These are phyloP conservation scores for Polypedilum pembai DNA, from an alignment of 1,140 invertebrate species.

Conservation along the genomic window DNA sequence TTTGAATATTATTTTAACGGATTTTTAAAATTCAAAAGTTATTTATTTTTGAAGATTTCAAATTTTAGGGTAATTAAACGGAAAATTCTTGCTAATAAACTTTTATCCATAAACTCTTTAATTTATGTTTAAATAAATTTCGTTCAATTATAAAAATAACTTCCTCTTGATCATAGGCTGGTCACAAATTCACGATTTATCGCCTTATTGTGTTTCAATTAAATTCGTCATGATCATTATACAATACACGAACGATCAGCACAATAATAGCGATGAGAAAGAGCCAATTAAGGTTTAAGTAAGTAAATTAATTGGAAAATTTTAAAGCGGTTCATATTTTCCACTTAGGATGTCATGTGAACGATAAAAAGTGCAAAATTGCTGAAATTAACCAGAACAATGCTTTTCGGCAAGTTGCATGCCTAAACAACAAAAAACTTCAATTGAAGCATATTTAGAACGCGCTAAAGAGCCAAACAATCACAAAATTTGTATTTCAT, in stretches of 20 bases:
- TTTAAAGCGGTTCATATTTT: not conserved
- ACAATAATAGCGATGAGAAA: not conserved
- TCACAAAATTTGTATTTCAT: no score
- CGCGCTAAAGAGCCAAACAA: constrained; percentile 6
- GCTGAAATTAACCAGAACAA: not conserved
- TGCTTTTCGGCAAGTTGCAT: not conserved
- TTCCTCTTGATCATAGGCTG: no score
- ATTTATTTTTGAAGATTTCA: no score
- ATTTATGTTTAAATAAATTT: no score
- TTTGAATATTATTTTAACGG: no score
- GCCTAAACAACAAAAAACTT: not conserved
- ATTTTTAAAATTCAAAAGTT: no score
- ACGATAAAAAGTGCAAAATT: not conserved
- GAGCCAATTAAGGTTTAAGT: no score
- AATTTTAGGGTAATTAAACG: no score
- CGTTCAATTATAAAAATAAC: no score
- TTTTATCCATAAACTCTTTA: no score
- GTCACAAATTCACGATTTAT: not conserved
- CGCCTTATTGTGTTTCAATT: not conserved
- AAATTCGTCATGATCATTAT: constrained; percentile 4
- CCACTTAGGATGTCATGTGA: not conserved
- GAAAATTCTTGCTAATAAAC: no score
- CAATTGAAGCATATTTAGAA: not conserved
- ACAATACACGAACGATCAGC: not conserved
- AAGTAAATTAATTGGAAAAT: no score